Base-by-base conservation (phyloP, 2,113 vertebrate genomes). In the Myrmecophaga tridactyla region DNA sequence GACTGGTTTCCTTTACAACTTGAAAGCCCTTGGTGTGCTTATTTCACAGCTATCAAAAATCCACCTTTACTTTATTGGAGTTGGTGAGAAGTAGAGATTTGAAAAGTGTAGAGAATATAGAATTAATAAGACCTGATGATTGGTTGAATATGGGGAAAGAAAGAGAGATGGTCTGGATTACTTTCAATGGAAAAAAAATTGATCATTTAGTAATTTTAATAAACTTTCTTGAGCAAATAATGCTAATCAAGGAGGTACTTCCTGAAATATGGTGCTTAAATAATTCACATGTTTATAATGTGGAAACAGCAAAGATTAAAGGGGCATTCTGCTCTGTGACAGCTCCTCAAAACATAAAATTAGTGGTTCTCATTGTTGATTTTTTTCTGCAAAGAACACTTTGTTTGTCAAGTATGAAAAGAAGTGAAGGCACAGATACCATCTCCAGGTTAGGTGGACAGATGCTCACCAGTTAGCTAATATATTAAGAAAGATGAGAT, bases 381-480 rank as follows among this genome's bases (percentile, higher is more conserved):
- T 29, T 67, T 97, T 96, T 96, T 41, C 63, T 48, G 62, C 36
- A 3, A 21, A 53, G 56, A 95, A 2, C 43, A 85, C 95, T 9
- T 63, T 87, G 25, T 73, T 87, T 87, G 72, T 94, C 46, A 56
- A 56, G n/a, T 67, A 4, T 76, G 81, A 53, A 48, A 51, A 92
- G 83, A 77, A 36, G 27, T n/a, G 17, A 92, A 58, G 34, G 39
- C n/a, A 20, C 31, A 77, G 76, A 82, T 72, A 12, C 12, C 17
- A 23, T 83, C 43, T 92, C 62, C 39, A 70, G 1, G 11, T 60
- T 39, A 56, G 34, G 51, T 70, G n/a, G 83, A 12, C 34, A 5
- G 4, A 21, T 36, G 23, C 27, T 85, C 1, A 31, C 23, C 29
- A 48, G 0, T 77, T n/a, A n/a, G n/a, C n/a, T 48, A 72, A 25